Conservation (phyloP, 30 jellyfish, hydroid and myxozoan genomes). For the Morbakka virulenta region DNA sequence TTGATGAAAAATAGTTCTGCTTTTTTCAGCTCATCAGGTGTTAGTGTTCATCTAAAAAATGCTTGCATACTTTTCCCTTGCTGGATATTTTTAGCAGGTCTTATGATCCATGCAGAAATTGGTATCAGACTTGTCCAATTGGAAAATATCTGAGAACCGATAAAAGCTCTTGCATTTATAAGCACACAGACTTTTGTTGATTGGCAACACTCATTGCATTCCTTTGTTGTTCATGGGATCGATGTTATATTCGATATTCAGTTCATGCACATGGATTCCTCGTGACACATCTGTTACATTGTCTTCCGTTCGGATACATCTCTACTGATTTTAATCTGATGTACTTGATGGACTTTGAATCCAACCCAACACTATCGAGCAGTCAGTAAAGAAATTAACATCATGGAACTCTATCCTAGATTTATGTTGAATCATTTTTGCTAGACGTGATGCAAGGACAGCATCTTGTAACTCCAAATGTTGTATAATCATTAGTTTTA, state of each 20-base stretch:
- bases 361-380: constrained; percentile 47
- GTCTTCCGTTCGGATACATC: constrained; percentile 19
- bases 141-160: constrained; percentile 20
- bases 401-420: constrained; percentile 35
- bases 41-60: constrained; percentile 30
- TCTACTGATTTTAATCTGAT: constrained; percentile 46
- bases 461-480: constrained; percentile 63
- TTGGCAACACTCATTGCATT: constrained; percentile 14
- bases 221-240: constrained; percentile 9
- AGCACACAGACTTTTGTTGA: neutral
- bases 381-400: constrained; percentile 40
- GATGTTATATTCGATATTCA: constrained; percentile 40
- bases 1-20: constrained; percentile 38
- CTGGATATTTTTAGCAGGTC: constrained; percentile 31
- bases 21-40: constrained; percentile 41
- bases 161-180: constrained; percentile 5
- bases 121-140: constrained; percentile 48
- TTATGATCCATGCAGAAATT: constrained; percentile 38
- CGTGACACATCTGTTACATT: constrained; percentile 56
- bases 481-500: constrained; percentile 39
- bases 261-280: constrained; percentile 41
- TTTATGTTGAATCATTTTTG: constrained; percentile 26
- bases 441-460: constrained; percentile 58
- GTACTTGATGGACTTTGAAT: constrained; percentile 55
- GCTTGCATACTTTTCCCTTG: constrained; percentile 2